phyloP scores from a whole-genome alignment of 2,888 invertebrate species.

The Stomorhina lunata region DNA sequence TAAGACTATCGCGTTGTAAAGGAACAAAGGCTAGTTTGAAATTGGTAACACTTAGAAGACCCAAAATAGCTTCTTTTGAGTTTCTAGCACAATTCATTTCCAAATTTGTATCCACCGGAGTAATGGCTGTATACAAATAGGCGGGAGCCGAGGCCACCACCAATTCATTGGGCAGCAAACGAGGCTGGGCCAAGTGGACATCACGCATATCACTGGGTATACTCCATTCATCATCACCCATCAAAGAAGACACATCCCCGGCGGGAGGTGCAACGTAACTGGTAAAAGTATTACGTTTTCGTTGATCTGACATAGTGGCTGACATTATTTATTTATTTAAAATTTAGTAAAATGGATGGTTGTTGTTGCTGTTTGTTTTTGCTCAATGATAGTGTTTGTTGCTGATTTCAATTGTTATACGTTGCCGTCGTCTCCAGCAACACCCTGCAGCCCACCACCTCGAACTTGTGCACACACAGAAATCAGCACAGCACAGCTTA shows the following conservation, averaged over 20 bases:
- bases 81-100: conserved; percentile 78
- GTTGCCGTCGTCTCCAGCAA: conserved; percentile 17
- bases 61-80: conserved; percentile 88
- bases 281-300: conserved; percentile 75
- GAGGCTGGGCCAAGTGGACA: conserved; percentile 73
- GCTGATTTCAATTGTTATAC: conserved; percentile 2
- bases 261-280: conserved; percentile 76
- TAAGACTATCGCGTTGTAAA: conserved; percentile 60
- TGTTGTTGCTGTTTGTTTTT: neutral
- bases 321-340: conserved; percentile 40
- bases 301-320: conserved; percentile 60
- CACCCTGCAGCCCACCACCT: neutral
- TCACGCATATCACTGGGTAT: conserved; percentile 74
- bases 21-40: conserved; percentile 95
- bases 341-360: neutral
- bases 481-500: neutral
- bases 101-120: conserved; percentile 80
- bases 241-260: conserved; percentile 66
- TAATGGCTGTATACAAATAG: conserved; percentile 87
- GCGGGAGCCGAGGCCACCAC: conserved; percentile 92
- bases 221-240: conserved; percentile 74
- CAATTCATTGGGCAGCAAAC: conserved; percentile 82
- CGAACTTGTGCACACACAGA: conserved; percentile 6
- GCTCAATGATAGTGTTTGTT: neutral
- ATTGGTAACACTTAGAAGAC: conserved; percentile 93